Conservation (phyloP, 2,797 vertebrate species). For the Schizopygopsis pylzovi region DNA sequence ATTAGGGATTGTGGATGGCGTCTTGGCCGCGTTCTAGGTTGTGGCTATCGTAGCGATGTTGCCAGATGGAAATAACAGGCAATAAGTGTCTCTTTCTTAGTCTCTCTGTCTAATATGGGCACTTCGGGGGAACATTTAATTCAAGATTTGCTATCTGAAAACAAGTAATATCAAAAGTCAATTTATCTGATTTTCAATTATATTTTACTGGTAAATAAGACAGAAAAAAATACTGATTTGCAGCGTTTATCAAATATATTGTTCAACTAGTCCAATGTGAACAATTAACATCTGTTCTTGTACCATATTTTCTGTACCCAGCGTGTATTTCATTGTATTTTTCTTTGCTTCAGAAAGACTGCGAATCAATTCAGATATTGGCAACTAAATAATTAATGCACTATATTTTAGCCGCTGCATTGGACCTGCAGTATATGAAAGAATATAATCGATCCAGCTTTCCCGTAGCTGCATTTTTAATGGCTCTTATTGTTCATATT, state of each 20-base stretch:
- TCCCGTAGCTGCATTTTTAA: slow-evolving; percentile 31
- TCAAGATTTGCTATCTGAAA: not conserved
- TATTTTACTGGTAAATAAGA: not conserved
- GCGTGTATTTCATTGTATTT: not conserved
- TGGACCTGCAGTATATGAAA: slow-evolving; percentile 16
- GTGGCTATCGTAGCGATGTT: slow-evolving; percentile 39
- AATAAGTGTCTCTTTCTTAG: not conserved
- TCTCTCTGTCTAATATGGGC: slow-evolving; percentile 31
- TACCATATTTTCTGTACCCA: not conserved
- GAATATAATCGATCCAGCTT: slow-evolving; percentile 35
- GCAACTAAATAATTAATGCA: slow-evolving; percentile 18
- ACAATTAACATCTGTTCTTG: not conserved
- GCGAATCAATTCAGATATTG: slow-evolving; percentile 2
- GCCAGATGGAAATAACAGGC: slow-evolving; percentile 35
- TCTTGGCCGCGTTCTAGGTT: slow-evolving; percentile 49
- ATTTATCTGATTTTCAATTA: not conserved
- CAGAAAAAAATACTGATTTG: not conserved
- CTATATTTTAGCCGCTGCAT: not conserved
- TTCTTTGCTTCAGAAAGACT: not conserved
- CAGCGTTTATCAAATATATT: too few relatives aligned
- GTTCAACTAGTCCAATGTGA: not conserved
- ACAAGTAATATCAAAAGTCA: not conserved
- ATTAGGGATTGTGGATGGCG: slow-evolving; percentile 63
- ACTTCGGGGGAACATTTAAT: not conserved
- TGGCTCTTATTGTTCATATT: slow-evolving; percentile 26